Evolutionary conservation across 2,797 vertebrate genomes (phyloP).

Genomic region (Notamacropus eugenii): DNA sequence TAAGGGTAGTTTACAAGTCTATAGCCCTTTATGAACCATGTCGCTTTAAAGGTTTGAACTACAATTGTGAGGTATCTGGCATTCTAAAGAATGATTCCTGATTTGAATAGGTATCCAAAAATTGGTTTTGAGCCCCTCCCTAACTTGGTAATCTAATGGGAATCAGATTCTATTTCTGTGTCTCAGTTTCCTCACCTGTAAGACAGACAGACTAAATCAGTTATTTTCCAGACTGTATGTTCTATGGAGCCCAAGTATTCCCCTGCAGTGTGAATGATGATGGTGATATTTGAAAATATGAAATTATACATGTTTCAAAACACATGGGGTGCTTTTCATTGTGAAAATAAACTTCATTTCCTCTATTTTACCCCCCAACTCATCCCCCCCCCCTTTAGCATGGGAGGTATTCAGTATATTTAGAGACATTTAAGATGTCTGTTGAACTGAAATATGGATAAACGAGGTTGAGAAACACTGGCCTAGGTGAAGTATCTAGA

Average conservation of each 20-base stretch:
- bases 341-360: background rate
- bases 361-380: background rate
- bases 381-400: background rate
- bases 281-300: background rate
- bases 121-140: background rate
- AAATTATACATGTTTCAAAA: background rate
- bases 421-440: background rate
- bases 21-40: background rate
- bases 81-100: background rate
- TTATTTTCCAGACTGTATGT: background rate
- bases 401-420: background rate
- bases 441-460: background rate
- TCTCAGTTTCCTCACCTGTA: background rate
- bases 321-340: background rate
- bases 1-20: background rate
- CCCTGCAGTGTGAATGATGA: background rate
- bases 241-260: background rate
- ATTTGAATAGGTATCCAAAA: background rate
- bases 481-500: background rate
- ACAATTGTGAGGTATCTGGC: background rate
- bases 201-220: background rate
- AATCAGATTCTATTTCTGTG: background rate
- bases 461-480: background rate
- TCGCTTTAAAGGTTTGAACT: background rate
- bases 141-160: background rate